These are phyloP conservation scores for Phasia obesa DNA, from an alignment of 2,888 invertebrate species.

Conservation along the genomic window DNA sequence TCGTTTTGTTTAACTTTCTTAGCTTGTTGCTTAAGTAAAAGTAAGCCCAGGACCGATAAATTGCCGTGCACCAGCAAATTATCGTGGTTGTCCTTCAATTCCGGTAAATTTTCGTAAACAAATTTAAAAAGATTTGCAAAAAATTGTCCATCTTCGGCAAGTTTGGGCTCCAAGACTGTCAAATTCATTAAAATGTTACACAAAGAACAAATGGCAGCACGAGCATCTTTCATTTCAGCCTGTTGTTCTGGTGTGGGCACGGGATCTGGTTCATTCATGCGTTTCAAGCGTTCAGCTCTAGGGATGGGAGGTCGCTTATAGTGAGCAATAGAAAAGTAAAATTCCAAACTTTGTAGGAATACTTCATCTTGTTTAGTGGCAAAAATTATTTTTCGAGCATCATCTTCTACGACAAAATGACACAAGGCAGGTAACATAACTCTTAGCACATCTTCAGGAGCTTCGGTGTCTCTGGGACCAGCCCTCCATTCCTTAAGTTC, in stretches of 20 bases:
- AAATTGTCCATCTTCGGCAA: conserved; percentile 89
- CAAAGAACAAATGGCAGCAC: conserved; percentile 92
- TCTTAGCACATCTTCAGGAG: conserved; percentile 88
- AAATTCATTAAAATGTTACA: conserved; percentile 97
- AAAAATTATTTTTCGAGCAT: conserved; percentile 90
- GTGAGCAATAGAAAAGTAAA: conserved; percentile 94
- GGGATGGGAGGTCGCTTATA: conserved; percentile 92
- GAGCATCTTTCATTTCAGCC: conserved; percentile 92
- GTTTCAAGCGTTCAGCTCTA: conserved; percentile 90
- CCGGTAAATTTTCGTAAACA: conserved; percentile 92
- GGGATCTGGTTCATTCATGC: conserved; percentile 89
- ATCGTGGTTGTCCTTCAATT: conserved; percentile 91
- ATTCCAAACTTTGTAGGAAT: conserved; percentile 89
- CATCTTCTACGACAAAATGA: conserved; percentile 95
- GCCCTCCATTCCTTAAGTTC: conserved; percentile 87
- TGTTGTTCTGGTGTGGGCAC: conserved; percentile 88
- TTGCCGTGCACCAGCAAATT: conserved; percentile 94
- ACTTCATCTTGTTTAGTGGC: conserved; percentile 91
- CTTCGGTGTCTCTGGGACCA: conserved; percentile 85
- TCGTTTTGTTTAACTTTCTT: conserved; percentile 93
- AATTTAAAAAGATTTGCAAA: conserved; percentile 93
- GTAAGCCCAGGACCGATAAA: conserved; percentile 90
- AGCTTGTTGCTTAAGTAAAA: conserved; percentile 92
- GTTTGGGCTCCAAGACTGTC: conserved; percentile 92
- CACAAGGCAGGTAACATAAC: conserved; percentile 94